Conservation (phyloP, 2,113 vertebrate species). For the Micromys minutus region DNA sequence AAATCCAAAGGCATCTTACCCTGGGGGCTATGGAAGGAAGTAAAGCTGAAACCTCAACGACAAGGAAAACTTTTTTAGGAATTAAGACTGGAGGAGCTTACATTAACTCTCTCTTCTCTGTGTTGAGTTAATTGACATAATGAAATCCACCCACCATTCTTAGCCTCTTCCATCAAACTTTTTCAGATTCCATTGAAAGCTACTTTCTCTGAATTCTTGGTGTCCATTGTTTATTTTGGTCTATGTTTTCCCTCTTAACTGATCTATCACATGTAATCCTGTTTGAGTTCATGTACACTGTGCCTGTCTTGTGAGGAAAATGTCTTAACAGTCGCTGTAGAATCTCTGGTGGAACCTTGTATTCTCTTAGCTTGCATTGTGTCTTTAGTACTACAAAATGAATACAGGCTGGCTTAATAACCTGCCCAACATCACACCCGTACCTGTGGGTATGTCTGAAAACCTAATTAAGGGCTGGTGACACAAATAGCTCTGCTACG, state of each 20-base stretch:
- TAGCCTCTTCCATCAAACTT: not conserved
- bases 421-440: not conserved
- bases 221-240: not conserved
- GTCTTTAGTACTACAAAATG: not conserved
- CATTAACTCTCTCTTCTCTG: not conserved
- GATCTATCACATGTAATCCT: not conserved
- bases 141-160: not conserved
- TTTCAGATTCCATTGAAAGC: slow-evolving; percentile 8
- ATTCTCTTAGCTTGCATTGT: not conserved
- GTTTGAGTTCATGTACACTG: not conserved
- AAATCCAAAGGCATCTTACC: not conserved
- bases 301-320: not conserved
- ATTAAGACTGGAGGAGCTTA: not conserved
- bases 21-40: not conserved
- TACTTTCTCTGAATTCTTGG: not conserved
- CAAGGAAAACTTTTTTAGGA: not conserved
- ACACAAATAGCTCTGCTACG: slow-evolving; percentile 19
- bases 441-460: not conserved
- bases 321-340: not conserved
- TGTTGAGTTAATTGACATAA: not conserved
- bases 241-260: not conserved
- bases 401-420: not conserved
- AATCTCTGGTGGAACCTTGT: not conserved
- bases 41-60: not conserved
- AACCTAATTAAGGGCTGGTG: slow-evolving; percentile 27